Evolutionary conservation across 2,113 vertebrate species (phyloP), one percentile per base, ranked within the genome.

Genomic region (Thamnaconus septentrionalis): DNA sequence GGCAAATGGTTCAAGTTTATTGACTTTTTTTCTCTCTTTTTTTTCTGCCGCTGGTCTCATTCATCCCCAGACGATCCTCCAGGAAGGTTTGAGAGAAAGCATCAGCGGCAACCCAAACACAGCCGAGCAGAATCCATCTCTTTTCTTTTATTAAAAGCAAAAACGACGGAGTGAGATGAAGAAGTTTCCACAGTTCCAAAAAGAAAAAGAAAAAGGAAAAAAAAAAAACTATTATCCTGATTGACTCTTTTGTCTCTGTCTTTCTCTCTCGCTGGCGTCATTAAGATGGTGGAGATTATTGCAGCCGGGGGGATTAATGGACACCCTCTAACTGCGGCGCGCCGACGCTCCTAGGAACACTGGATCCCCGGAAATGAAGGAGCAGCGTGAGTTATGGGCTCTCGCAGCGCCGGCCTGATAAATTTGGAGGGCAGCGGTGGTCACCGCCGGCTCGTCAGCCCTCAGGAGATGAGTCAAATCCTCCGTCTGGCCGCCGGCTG

Each of bases 211-310:
- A 50, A 50, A 10, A 11, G 10, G 5, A 51, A 5, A 51, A 79
- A 82, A 58, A 82, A 82, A 85, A 80, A 78, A 73, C 79, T 81
- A 31, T 79, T 77, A 77, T 82, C 73, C 59, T 56, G 64, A 63
- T 56, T 56, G 43, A 4, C 76, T 76, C 58, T 66, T 83, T 62
- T 56, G 68, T 81, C 81, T 81, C 61, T 62, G 69, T 79, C 79
- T 69, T 78, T 69, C 79, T 69, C 77, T 67, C 69, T 66, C 31
- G 51, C 73, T 75, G 78, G 66, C 49, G 46, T 82, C 82, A 85
- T 88, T 85, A 85, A 85, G 79, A 87, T 78, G 54, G 77, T 56
- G 75, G 64, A 79, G 77, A 85, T 85, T 81, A 85, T 45, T 82
- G 75, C 66, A 40, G 18, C 18, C 44, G 68, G 69, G 67, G 81